These are phyloP conservation scores for Aporophyla lueneburgensis DNA, from an alignment of 2,888 invertebrate species.

Conservation along the genomic window DNA sequence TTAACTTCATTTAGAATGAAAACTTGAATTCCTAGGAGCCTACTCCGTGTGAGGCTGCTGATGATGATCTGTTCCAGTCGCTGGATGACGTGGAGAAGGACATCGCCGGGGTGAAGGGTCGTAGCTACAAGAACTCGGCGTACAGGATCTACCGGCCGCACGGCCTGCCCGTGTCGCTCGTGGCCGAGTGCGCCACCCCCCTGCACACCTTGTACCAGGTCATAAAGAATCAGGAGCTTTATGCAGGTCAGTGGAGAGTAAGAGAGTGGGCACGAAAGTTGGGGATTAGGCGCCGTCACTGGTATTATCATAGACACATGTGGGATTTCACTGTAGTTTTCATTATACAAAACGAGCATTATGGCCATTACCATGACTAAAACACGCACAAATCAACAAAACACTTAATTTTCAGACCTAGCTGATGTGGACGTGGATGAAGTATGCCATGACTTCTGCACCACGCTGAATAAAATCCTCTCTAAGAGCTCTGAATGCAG, in stretches of 20 bases:
- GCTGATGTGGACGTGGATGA: constrained; percentile 42
- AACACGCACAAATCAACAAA: neutral
- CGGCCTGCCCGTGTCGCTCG: constrained; percentile 83
- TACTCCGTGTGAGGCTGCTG: constrained; percentile 35
- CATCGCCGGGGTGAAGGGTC: constrained; percentile 90
- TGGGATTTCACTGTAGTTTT: neutral
- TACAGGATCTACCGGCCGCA: constrained; percentile 88
- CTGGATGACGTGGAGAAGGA: constrained; percentile 85
- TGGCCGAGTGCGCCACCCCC: constrained; percentile 92
- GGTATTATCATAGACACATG: neutral
- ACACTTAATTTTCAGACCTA: constrained; percentile 38
- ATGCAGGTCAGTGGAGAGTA: constrained; percentile 69
- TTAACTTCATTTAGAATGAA: constrained; percentile 23
- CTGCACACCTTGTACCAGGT: constrained; percentile 90
- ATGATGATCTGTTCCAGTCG: constrained; percentile 78
- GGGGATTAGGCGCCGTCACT: neutral
- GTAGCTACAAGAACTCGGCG: constrained; percentile 91
- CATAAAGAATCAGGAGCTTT: constrained; percentile 74
- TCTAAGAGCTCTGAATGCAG: constrained; percentile 54
- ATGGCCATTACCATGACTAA: neutral
- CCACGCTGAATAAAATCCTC: constrained; percentile 43
- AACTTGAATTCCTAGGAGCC: constrained; percentile 40
- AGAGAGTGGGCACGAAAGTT: neutral
- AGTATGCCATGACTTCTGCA: constrained; percentile 49
- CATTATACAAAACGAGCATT: neutral